A percentile compares a stretch with the other conserved stretches of the same genome.
Evolutionary conservation across 2,888 invertebrate genomes (phyloP).

Genomic region (Drosophila kambysellisi): DNA sequence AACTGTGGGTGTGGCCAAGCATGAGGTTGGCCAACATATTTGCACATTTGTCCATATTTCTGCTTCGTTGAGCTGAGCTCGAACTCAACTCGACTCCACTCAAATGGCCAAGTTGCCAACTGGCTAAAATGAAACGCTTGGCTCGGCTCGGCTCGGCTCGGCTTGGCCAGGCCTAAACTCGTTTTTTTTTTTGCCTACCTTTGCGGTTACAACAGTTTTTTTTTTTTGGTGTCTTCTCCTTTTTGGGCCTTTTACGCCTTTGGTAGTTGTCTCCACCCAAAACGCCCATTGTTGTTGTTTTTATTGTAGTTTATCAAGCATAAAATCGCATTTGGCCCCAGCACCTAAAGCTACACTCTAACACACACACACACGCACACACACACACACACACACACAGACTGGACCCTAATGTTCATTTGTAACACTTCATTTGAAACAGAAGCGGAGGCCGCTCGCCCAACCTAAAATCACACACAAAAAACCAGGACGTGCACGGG

Average conservation of each 20-base stretch:
- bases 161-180: conserved; percentile 50
- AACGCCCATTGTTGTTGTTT: conserved; percentile 34
- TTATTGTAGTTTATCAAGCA: conserved; percentile 77
- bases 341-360: conserved; percentile 20
- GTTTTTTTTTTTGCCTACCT: conserved; percentile 40
- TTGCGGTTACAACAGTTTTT: conserved; percentile 40
- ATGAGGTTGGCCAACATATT: conserved; percentile 58
- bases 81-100: conserved; percentile 25
- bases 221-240: conserved; percentile 10
- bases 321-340: conserved; percentile 72
- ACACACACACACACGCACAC: conserved; percentile 15
- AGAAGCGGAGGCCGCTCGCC: conserved; percentile 51
- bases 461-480: conserved; percentile 40
- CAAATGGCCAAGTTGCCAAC: conserved; percentile 45
- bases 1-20: conserved; percentile 22
- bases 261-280: conserved; percentile 33
- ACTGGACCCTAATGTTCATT: conserved; percentile 67
- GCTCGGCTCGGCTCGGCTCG: conserved; percentile 24
- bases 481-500: conserved; percentile 15
- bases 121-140: conserved; percentile 38
- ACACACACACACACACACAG: conserved; percentile 5
- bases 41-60: conserved; percentile 78
- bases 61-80: conserved; percentile 61
- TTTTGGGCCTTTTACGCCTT: conserved; percentile 49
- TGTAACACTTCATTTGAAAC: conserved; percentile 77